Evolutionary conservation across 2,888 invertebrate genomes (phyloP), one percentile per base, ranked within the genome.

Genomic region (Cactoblastis cactorum): DNA sequence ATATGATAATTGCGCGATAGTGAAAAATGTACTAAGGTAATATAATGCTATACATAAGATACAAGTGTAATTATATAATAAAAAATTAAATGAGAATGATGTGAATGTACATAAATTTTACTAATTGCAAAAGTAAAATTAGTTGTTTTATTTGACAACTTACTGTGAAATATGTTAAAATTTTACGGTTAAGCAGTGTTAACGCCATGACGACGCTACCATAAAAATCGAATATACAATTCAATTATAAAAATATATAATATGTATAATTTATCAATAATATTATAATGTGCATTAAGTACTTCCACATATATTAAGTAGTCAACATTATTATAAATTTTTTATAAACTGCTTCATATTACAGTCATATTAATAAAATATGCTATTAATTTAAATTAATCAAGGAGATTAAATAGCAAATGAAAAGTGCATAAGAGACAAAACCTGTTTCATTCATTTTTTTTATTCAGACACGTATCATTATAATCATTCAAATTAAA

Each of bases 171-270:
- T 8, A 28, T 28, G 28, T 3, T 6, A 28, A 9, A 28, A 28
- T 28, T 28, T 6, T 14, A 51, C 75, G 78, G 78, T 78, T 72
- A 84, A 82, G 81, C 86, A 87, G 85, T 87, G 87, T 87, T 87
- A 87, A 80, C 84, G 83, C 74, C 80, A 72, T 74, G 72, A 75
- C 69, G 69, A 80, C 78, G 77, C 76, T 69, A 75, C 73, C 76
- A 75, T 75, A 78, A 80, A 76, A 75, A 65, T 76, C 80, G 80
- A 79, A 71, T 75, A 70, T 65, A 5, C 3, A 24, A 24, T 14
- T 3, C 14, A 28, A 71, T 69, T 72, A 80, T 80, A 72, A 72
- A 79, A 74, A 77, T 65, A 61, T 58, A 77, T 63, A 70, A 67
- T 77, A 28, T 54, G 70, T 78, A 78, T 82, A 83, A 81, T 83